phyloP scores from a whole-genome alignment of 2,888 invertebrate genomes.

The Tetragonula carbonaria region DNA sequence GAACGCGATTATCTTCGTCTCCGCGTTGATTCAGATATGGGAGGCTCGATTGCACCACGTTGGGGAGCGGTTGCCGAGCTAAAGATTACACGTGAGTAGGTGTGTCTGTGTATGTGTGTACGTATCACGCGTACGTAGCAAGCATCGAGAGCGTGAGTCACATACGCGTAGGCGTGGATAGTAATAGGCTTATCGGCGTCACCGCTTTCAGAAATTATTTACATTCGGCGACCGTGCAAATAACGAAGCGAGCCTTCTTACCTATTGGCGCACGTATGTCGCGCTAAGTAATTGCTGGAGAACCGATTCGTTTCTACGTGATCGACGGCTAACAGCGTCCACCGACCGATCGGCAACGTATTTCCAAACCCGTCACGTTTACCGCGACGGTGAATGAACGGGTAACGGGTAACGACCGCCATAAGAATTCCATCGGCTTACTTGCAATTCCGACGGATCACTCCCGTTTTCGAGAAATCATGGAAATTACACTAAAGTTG shows the following conservation, averaged over 20 bases:
- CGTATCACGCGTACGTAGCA: constrained; percentile 16
- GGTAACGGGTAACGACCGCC: constrained; percentile 27
- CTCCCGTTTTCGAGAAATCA: background rate
- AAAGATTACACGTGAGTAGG: background rate
- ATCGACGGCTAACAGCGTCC: background rate
- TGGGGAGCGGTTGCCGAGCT: background rate
- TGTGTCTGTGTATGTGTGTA: background rate
- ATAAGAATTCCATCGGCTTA: constrained; percentile 11
- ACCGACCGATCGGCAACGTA: background rate
- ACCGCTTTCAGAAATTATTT: constrained; percentile 61
- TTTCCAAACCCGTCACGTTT: constrained; percentile 43
- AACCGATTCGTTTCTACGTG: constrained; percentile 19
- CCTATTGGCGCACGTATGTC: background rate
- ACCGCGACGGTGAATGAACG: constrained; percentile 22
- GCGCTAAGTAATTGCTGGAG: constrained; percentile 27
- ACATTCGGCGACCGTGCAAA: constrained; percentile 50
- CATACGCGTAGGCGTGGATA: constrained; percentile 49
- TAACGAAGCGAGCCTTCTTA: constrained; percentile 37
- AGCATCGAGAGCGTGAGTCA: constrained; percentile 55
- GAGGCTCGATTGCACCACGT: no score
- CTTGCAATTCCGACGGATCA: background rate
- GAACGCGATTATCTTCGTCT: no score
- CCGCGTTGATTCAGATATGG: no score
- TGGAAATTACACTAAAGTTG: background rate
- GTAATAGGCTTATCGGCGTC: constrained; percentile 44